Base-by-base conservation (phyloP, 2,888 invertebrate species). In the Ennomos erosarius region DNA sequence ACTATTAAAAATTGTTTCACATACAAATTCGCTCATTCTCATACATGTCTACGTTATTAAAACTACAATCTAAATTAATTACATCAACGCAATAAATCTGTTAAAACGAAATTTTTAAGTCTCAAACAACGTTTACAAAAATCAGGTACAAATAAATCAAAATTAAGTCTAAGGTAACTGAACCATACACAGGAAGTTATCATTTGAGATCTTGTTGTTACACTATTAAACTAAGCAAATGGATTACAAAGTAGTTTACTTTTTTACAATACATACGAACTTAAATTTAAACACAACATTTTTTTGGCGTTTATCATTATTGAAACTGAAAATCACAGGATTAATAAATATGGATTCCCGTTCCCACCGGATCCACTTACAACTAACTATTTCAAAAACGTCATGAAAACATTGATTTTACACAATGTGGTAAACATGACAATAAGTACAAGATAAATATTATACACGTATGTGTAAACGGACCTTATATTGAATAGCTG, bases 81-180 rank as follows among this genome's bases (percentile, higher is more conserved):
- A 73, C 76, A 70, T 74, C 75, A 83, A 86, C 85, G 85, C 87
- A 89, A 87, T 85, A 85, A 82, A 85, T 85, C 82, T 87, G 84
- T 84, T 81, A 81, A 82, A 83, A 88, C 83, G 77, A 86, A 88
- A 84, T 82, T 84, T 26, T 85, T 84, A 87, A 89, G 85, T 88
- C 83, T 84, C 87, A 80, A 85, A 84, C 81, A 87, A 86, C 81
- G 76, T 77, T 79, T 78, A 62, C 67, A 75, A 85, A 90, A 90
- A 90, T 91, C 91, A 91, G 91, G 91, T 91, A 91, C 91, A 90
- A 91, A 90, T 87, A 78, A 90, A 88, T 82, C 75, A 76, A 88
- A 90, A 88, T 85, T 89, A 90, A 85, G 70, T 83, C 88, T 89
- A 91, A 84, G 91, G 91, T 92, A 92, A 91, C 90, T 87, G 81